These are phyloP conservation scores for Endomychus coccineus DNA, from an alignment of 2,888 invertebrate genomes.

Conservation along the genomic window DNA sequence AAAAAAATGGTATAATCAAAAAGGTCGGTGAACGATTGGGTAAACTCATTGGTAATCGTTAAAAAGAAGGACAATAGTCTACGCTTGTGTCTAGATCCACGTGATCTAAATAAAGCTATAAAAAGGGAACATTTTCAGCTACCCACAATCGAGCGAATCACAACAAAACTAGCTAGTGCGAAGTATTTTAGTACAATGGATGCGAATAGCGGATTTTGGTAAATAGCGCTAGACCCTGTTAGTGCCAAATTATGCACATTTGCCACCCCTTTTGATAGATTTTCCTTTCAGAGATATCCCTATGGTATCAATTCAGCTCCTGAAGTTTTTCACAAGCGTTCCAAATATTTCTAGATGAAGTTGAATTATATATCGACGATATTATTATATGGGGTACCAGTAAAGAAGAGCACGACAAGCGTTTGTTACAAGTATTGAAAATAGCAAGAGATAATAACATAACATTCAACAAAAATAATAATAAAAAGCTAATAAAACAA, in stretches of 20 bases:
- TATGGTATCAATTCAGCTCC: slow-evolving; percentile 28
- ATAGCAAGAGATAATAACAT: slow-evolving; percentile 2
- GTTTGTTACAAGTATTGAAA: slow-evolving; percentile 3
- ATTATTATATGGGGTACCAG: slow-evolving; percentile 2
- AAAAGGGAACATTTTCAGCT: slow-evolving; percentile 21
- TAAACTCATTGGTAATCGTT: slow-evolving; percentile 17
- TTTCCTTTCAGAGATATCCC: slow-evolving; percentile 23
- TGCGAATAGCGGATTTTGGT: slow-evolving; percentile 19
- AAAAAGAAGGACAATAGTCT: slow-evolving; percentile 19
- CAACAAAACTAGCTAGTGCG: slow-evolving; percentile 23
- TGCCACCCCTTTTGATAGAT: too few species aligned
- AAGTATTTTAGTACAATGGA: slow-evolving; percentile 28
- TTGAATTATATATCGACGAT: slow-evolving; percentile 4
- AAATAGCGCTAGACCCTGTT: slow-evolving; percentile 8
- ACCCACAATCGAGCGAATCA: slow-evolving; percentile 25
- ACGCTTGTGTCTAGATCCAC: slow-evolving; percentile 30
- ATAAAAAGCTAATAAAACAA: too few species aligned
- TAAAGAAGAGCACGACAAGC: slow-evolving; percentile 1
- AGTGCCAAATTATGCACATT: slow-evolving; percentile 12
- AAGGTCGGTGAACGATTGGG: slow-evolving; percentile 11
- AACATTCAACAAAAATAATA: slow-evolving; percentile 3
- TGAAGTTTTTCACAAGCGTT: slow-evolving; percentile 32
- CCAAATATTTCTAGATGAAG: not conserved
- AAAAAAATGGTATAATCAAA: slow-evolving; percentile 7
- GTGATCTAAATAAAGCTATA: slow-evolving; percentile 27